Base-by-base conservation (phyloP, 2,113 vertebrate genomes). In the rabbit (Oryctolagus cuniculus) region DNA sequence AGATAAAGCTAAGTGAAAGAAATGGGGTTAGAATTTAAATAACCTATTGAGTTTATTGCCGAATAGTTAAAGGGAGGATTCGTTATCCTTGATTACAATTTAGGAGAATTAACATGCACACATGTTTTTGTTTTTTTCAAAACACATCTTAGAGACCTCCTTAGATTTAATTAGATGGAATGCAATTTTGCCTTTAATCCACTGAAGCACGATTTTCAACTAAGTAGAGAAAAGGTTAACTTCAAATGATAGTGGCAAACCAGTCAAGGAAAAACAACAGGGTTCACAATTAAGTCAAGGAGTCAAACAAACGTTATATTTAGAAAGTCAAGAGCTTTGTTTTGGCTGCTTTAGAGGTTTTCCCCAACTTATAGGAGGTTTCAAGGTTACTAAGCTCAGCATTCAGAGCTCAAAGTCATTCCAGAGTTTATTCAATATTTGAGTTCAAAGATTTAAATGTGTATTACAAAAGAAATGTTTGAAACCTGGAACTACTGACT, bases 301-400 rank as follows among this genome's bases (percentile, higher is more conserved):
- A 97, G 96, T 97, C 97, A 96, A 97, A 79, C 94, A 97, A 97
- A 97, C 1, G 63, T 96, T 96, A 93, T 95, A 97, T 97, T 97
- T 97, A 96, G 95, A 96, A 96, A 97, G 96, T 95, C 89, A 97
- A 95, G 96, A 95, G 93, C 94, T 96, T 97, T 96, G 89, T 96
- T 97, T 96, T 93, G 83, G 83, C 91, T 95, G 66, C 87, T 93
- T 96, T 96, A 90, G 86, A 96, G 96, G 70, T 97, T 96, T 97
- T 81, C 72, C 84, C 93, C 95, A 97, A 79, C 96, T 97, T 97
- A 95, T 89, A 55, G 69, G 72, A 92, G 93, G 89, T 94, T 44
- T 97, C 94, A 97, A 96, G 97, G 94, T 97, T 97, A 96, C 89
- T 34, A 61, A 73, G 49, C 86, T 95, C 95, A 94, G 64, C 94